phyloP scores from a whole-genome alignment of 2,888 invertebrate species.

The Philaethria dido region DNA sequence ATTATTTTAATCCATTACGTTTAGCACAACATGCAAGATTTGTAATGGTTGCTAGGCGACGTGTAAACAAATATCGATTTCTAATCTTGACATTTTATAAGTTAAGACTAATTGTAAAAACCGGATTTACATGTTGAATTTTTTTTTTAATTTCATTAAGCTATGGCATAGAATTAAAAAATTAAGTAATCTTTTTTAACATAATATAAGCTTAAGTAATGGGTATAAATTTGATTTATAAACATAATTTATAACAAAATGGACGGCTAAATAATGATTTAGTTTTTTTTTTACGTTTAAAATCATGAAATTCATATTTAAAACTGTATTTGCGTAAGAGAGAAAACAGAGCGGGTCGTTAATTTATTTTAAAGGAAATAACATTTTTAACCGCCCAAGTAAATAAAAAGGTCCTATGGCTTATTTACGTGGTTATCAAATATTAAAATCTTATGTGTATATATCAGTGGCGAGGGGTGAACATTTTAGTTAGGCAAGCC shows the following conservation, averaged over 20 bases:
- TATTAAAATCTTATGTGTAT: no score
- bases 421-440: no score
- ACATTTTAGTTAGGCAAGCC: no score
- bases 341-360: neutral
- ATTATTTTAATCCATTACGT: constrained; percentile 76
- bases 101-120: neutral
- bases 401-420: neutral
- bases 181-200: no score
- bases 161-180: no score
- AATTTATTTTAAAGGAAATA: neutral
- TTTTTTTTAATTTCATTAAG: no score
- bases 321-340: neutral
- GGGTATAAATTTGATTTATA: no score
- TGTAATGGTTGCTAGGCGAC: constrained; percentile 61
- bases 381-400: neutral
- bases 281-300: neutral
- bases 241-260: no score
- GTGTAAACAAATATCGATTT: constrained; percentile 60
- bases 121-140: neutral
- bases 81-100: neutral
- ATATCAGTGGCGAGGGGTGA: no score
- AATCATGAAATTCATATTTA: neutral
- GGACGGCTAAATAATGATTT: neutral
- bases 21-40: constrained; percentile 64
- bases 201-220: no score